Base-by-base conservation (phyloP, 2,888 invertebrate species). In the Hermodice carunculata region DNA sequence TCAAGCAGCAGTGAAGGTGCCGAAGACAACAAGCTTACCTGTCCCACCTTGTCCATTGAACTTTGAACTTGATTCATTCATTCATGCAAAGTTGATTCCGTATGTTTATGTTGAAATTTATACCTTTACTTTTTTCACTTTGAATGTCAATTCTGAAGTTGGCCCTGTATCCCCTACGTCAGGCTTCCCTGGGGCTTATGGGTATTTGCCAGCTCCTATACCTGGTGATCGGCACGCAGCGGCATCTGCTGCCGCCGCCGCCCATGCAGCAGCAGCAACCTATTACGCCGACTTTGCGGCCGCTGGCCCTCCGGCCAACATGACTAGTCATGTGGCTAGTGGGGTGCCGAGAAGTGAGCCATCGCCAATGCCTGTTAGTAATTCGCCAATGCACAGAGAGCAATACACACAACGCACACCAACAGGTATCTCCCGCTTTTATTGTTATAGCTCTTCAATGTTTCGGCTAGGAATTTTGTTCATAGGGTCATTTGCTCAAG, bases 181-280 rank as follows among this genome's bases (percentile, higher is more conserved):
- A 64, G 64, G 64, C 60, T 54, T 64, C 51, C 60, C 64, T 54
- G 60, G 61, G 11, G 37, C 37, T 51, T 64, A 64, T 28, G 53
- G 60, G 53, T 65, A 63, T 51, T 40, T 57, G 49, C 57, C 60
- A n/a, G 44, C 52, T 14, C 60, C 60, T 43, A 52, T 42, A 32
- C 87, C 91, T 81, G 81, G 82, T 68, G 82, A 83, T 74, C 71
- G 85, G 73, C 80, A 78, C 69, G 82, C 84, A 52, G 81, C 85
- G 60, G 81, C 85, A 62, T 62, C 66, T 43, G 60, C 54, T 26
- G 67, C 57, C 28, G 60, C 64, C 8, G 64, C 60, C 11, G 49
- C 63, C 66, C 79, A 79, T 71, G 77, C 78, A 64, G 78, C 78
- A 62, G 73, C 72, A 68, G 81, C 83, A 69, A 78, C 77, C 62